phyloP scores from a whole-genome alignment of 2,888 invertebrate genomes.

The Corbicula japonica region DNA sequence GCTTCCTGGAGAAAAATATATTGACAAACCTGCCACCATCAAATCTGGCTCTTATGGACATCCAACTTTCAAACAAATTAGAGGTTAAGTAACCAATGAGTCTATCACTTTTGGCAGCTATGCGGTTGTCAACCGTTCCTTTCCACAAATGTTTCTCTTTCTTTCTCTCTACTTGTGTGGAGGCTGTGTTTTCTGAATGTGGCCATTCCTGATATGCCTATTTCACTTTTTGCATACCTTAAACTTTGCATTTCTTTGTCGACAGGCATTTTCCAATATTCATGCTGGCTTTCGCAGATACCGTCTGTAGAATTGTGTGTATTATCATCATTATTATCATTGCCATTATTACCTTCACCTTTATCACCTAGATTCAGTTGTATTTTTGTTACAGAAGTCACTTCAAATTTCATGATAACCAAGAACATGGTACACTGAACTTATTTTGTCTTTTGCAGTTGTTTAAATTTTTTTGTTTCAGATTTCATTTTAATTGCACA shows the following conservation, averaged over 20 bases:
- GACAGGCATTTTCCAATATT: neutral
- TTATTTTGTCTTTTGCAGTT: slow-evolving; percentile 48
- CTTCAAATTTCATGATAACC: slow-evolving; percentile 47
- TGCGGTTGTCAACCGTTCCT: neutral
- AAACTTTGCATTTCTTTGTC: neutral
- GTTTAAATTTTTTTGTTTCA: neutral
- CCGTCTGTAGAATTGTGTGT: too few species aligned
- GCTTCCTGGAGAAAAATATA: slow-evolving; percentile 24
- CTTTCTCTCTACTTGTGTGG: too few species aligned
- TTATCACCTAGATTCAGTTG: too few species aligned
- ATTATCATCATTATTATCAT: too few species aligned
- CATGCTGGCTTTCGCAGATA: too few species aligned
- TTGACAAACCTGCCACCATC: slow-evolving; percentile 41
- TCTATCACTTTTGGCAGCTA: slow-evolving; percentile 30
- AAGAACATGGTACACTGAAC: slow-evolving; percentile 53
- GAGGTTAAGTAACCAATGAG: slow-evolving; percentile 36
- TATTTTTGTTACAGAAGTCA: slow-evolving; percentile 56
- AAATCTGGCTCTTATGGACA: slow-evolving; percentile 37
- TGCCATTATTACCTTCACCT: too few species aligned
- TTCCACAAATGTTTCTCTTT: neutral
- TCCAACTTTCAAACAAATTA: slow-evolving; percentile 41
- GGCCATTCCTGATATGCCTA: too few species aligned
- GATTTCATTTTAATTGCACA: slow-evolving; percentile 55
- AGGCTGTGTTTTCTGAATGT: too few species aligned
- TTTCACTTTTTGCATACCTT: too few species aligned